Evolutionary conservation across 1,140 invertebrate genomes (phyloP).

Genomic region (Drosophila arizonae): DNA sequence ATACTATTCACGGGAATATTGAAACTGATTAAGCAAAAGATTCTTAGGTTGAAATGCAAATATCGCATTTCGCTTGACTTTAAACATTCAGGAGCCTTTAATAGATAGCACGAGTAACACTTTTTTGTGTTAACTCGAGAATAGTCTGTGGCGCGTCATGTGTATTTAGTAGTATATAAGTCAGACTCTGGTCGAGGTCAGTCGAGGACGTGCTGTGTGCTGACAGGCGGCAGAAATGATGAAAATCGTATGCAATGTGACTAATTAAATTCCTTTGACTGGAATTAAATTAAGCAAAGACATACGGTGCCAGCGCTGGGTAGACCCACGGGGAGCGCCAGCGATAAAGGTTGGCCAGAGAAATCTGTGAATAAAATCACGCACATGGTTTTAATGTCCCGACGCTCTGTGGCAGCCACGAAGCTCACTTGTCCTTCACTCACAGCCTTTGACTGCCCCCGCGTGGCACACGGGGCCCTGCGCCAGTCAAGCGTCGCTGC

Average conservation of each 20-base stretch:
- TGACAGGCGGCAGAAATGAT: slow-evolving; percentile 30
- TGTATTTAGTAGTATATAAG: too few relatives aligned
- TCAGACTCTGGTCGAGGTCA: too few relatives aligned
- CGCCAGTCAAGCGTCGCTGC: slow-evolving; percentile 32
- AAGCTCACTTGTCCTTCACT: slow-evolving; percentile 6
- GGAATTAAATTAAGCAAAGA: slow-evolving; percentile 64
- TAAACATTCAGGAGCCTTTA: too few relatives aligned
- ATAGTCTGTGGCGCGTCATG: too few relatives aligned
- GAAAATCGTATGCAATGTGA: slow-evolving; percentile 50
- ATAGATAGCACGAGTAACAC: too few relatives aligned
- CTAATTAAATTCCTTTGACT: slow-evolving; percentile 73
- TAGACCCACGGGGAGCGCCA: not conserved
- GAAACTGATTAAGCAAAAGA: too few relatives aligned
- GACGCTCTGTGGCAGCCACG: slow-evolving; percentile 33
- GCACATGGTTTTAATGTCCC: slow-evolving; percentile 69
- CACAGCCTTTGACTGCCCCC: not conserved
- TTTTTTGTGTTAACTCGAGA: too few relatives aligned
- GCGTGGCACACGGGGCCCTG: not conserved
- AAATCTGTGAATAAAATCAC: slow-evolving; percentile 71
- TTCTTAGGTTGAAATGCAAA: too few relatives aligned
- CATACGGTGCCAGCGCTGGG: slow-evolving; percentile 1
- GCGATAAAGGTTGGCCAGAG: slow-evolving; percentile 7
- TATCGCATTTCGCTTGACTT: too few relatives aligned
- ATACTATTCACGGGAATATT: too few relatives aligned
- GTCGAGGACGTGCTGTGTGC: too few relatives aligned